These are phyloP conservation scores for Aleiodes alternator DNA, from an alignment of 2,888 invertebrate genomes.

Conservation along the genomic window DNA sequence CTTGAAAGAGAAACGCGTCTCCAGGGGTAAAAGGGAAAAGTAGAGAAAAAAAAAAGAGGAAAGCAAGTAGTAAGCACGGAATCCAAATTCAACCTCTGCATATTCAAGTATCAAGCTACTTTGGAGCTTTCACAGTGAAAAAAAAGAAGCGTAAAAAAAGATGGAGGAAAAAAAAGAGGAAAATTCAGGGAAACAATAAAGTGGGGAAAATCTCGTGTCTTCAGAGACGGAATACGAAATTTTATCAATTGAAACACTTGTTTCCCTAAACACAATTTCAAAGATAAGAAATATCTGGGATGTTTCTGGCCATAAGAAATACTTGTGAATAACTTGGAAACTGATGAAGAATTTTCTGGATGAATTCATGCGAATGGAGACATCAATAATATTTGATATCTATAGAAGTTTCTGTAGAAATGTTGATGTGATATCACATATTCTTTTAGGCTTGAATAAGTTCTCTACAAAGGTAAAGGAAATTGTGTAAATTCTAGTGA, in stretches of 20 bases:
- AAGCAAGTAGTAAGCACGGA: constrained; percentile 41
- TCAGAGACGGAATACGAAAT: constrained; percentile 36
- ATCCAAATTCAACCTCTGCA: constrained; percentile 48
- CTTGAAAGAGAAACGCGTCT: constrained; percentile 30
- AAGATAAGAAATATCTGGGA: neutral
- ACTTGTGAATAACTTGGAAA: neutral
- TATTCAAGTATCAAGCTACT: constrained; percentile 43
- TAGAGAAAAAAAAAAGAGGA: constrained; percentile 15
- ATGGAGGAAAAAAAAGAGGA: neutral
- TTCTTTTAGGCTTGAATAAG: constrained; percentile 2
- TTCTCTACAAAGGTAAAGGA: constrained; percentile 7
- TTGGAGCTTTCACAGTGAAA: constrained; percentile 38
- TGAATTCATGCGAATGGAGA: constrained; percentile 5
- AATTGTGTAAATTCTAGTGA: constrained; percentile 11
- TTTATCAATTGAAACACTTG: neutral
- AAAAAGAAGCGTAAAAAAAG: neutral
- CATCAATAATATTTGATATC: constrained; percentile 14
- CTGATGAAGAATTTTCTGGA: constrained; percentile 15
- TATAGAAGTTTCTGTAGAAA: neutral
- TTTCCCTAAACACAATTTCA: constrained; percentile 1
- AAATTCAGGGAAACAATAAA: constrained; percentile 23
- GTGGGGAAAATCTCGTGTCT: constrained; percentile 27
- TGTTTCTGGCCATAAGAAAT: neutral
- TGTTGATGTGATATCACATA: constrained; percentile 15
- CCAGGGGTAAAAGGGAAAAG: constrained; percentile 33